phyloP scores from a whole-genome alignment of 2,797 vertebrate species.

The Eremophila alpestris region DNA sequence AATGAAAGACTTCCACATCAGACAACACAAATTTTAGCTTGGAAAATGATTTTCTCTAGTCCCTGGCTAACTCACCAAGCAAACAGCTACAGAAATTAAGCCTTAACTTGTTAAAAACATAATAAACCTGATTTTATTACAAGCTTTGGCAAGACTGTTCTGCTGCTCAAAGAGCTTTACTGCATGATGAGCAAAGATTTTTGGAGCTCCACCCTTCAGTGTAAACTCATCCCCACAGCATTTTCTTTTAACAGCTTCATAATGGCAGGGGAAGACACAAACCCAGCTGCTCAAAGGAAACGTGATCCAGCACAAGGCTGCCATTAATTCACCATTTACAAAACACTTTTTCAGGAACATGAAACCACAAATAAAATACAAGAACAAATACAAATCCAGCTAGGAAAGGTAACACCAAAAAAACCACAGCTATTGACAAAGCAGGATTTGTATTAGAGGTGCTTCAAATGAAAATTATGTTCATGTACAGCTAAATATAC shows the following conservation, averaged over 20 bases:
- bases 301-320: background rate
- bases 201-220: constrained; percentile 27
- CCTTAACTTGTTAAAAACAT: constrained; percentile 48
- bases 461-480: background rate
- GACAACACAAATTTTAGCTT: background rate
- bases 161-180: constrained; percentile 19
- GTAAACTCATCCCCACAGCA: background rate
- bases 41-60: background rate
- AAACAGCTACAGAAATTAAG: constrained; percentile 47
- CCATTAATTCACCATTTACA: background rate
- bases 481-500: background rate
- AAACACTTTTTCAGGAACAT: background rate
- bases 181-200: constrained; percentile 1
- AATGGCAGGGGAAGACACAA: constrained; percentile 13
- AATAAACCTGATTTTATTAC: constrained; percentile 27
- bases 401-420: background rate
- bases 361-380: background rate
- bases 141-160: constrained; percentile 37
- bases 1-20: background rate
- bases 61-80: background rate
- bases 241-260: constrained; percentile 30
- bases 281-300: constrained; percentile 29
- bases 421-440: background rate
- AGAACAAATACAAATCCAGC: background rate
- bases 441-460: background rate